Base-by-base conservation (phyloP, 2,888 invertebrate genomes). In the Cataglyphis altisquamis region DNA sequence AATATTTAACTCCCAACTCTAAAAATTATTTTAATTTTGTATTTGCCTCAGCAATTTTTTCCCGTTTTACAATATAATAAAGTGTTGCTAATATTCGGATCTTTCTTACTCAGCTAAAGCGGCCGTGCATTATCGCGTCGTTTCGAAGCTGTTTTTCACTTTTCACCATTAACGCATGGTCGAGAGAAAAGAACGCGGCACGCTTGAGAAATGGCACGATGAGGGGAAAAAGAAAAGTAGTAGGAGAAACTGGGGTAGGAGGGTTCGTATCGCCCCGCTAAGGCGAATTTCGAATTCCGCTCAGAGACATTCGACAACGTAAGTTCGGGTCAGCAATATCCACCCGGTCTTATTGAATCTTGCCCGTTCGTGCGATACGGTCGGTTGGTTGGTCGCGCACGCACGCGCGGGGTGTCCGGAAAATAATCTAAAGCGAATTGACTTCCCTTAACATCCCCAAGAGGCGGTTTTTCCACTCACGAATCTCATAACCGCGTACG, bases 241-340 rank as follows among this genome's bases (percentile, higher is more conserved):
- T n/a, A 39, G n/a, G 32, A 45, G 25, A 45, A 36, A 12, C 9
- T 12, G 25, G 21, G n/a, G 15, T 4, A 32, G 32, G 45, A 12
- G 57, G 39, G n/a, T 29, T n/a, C 48, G 68, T 52, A 68, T 41
- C 52, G 66, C 39, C n/a, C 55, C 4, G 75, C 78, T 87, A 85
- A 72, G 45, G 60, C 41, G 82, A 85, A 91, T 90, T 91, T 85
- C 84, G 86, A 88, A 91, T 91, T 91, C 84, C 83, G 75, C 86
- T 57, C 85, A 82, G 87, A 86, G 85, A 80, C 88, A 81, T 63
- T 60, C 82, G 85, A 74, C 81, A 86, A 86, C 87, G 90, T 92
- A 90, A 91, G 87, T 89, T 86, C 84, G 86, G 90, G 89, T 92
- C 92, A 91, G 92, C 91, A 90, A 90, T 91, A 92, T 91, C 91